Evolutionary conservation across 2,888 invertebrate genomes (phyloP).

Genomic region (Sialis lutaria): DNA sequence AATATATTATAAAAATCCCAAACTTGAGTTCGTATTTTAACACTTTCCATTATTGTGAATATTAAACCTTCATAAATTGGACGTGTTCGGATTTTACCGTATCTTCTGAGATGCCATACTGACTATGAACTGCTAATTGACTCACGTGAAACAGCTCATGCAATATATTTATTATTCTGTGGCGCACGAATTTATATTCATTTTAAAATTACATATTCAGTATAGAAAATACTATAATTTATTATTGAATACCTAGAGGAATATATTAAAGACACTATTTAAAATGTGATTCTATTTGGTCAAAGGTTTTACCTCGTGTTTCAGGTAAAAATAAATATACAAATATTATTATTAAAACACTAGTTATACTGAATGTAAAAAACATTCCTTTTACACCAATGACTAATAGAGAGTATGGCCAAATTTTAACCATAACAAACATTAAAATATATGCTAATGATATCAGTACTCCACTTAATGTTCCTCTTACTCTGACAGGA

Average conservation of each 20-base stretch:
- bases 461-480: slow-evolving; percentile 30
- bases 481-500: slow-evolving; percentile 31
- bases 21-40: too few species aligned
- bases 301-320: slow-evolving; percentile 35
- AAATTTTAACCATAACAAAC: slow-evolving; percentile 32
- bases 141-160: too few species aligned
- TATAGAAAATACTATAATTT: background rate
- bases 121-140: too few species aligned
- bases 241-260: background rate
- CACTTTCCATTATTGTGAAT: too few species aligned
- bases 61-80: too few species aligned
- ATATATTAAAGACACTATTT: background rate
- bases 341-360: slow-evolving; percentile 26
- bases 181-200: background rate
- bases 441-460: slow-evolving; percentile 34
- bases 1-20: too few species aligned
- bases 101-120: too few species aligned
- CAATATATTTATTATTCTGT: too few species aligned
- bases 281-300: slow-evolving; percentile 33
- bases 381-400: slow-evolving; percentile 28
- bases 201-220: background rate
- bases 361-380: slow-evolving; percentile 27
- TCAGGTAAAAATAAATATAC: slow-evolving; percentile 34
- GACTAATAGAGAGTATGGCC: slow-evolving; percentile 26
- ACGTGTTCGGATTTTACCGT: too few species aligned